These are phyloP conservation scores for Hydrotaea diabolus DNA, from an alignment of 2,888 invertebrate species.

Conservation along the genomic window DNA sequence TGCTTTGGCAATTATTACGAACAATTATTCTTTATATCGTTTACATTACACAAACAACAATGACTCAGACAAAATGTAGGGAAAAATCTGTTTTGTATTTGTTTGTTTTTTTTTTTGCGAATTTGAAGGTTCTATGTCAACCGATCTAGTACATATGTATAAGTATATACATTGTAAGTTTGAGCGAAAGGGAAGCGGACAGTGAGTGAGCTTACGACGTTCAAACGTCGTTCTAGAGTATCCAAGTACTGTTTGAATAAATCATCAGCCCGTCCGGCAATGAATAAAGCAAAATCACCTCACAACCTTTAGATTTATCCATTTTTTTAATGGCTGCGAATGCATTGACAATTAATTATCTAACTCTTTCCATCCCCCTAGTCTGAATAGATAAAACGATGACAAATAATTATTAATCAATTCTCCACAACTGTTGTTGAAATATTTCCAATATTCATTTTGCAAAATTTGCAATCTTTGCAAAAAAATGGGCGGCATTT, in stretches of 20 bases:
- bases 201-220: too few relatives aligned
- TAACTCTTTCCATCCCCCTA: too few relatives aligned
- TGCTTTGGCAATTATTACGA: neutral
- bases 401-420: neutral
- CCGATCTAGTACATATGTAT: too few relatives aligned
- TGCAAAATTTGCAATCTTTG: neutral
- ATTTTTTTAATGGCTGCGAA: neutral
- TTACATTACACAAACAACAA: neutral
- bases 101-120: neutral
- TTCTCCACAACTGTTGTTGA: neutral
- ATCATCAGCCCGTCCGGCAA: neutral
- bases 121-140: neutral
- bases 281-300: constrained; percentile 1
- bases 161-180: too few relatives aligned
- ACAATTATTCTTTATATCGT: neutral
- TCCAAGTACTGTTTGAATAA: too few relatives aligned
- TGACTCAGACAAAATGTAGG: neutral
- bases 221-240: too few relatives aligned
- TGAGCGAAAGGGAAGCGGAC: too few relatives aligned
- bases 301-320: constrained; percentile 14
- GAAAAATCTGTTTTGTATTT: too few relatives aligned
- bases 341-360: neutral
- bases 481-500: neutral
- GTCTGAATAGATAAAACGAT: neutral
- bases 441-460: too few relatives aligned